Evolutionary conservation across 2,797 vertebrate species (phyloP), one percentile per base, ranked within the genome.

Genomic region (Sebastes iracundus): DNA sequence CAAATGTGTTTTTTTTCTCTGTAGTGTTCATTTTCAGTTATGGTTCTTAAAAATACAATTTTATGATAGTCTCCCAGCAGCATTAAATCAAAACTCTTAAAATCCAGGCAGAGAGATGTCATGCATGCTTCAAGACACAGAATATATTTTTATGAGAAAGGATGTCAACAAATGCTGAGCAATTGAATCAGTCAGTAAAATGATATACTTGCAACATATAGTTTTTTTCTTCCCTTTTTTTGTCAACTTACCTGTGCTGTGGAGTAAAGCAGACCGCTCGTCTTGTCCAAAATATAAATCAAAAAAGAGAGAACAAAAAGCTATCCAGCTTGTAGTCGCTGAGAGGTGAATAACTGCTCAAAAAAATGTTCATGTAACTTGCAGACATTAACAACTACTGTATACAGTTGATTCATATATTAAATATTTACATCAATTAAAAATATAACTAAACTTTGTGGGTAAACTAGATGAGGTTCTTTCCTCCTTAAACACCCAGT

Each of bases 201-300:
- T 49, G 1, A n/a, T 11, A 61, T 8, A 72, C 14, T 71, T 59
- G 20, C 27, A 38, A 25, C 10, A 2, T 6, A 3, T 4, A 20
- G 10, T 55, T 33, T 65, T 0, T 42, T 62, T 1, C 18, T 60
- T 25, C 64, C 4, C 1, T 62, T 20, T 65, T 60, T 13, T 23
- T 38, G 22, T 12, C 2, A 28, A 3, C 82, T 81, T 80, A 86
- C 84, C 85, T 72, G 53, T 52, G 46, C 18, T 38, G 27, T 38
- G 65, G 28, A 71, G 3, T 10, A 14, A 72, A 60, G 56, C 59
- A 64, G 13, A 35, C 5, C 4, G n/a, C 53, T 71, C 4, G 2
- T 80, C 70, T 70, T 63, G 23, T 80, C 58, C 78, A 72, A 72
- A 58, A 60, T 32, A 23, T 11, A 30, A 61, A 77, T 68, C 1